These are phyloP conservation scores for Tamias sibiricus DNA, from an alignment of 2,113 vertebrate species.

Conservation along the genomic window DNA sequence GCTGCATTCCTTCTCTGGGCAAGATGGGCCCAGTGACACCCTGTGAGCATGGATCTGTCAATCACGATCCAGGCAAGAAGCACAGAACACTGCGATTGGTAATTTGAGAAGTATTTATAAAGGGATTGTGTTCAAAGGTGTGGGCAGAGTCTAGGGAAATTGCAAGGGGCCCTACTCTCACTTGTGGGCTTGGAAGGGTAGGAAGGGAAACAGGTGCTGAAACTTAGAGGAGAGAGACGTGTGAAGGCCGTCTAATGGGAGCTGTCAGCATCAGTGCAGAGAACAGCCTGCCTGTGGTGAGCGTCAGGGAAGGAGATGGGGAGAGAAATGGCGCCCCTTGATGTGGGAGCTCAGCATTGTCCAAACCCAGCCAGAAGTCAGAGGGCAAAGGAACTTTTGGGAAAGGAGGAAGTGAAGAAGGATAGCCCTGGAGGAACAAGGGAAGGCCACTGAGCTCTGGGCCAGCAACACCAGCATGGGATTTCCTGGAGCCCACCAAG, in stretches of 20 bases:
- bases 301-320: neutral
- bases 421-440: neutral
- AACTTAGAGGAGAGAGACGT: neutral
- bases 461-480: neutral
- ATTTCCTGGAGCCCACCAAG: neutral
- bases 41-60: neutral
- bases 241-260: neutral
- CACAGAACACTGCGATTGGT: neutral
- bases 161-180: neutral
- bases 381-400: neutral
- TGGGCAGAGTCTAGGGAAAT: neutral
- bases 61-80: neutral
- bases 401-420: neutral
- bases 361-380: neutral
- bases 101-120: slow-evolving; percentile 11
- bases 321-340: neutral
- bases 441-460: neutral
- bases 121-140: neutral
- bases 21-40: neutral
- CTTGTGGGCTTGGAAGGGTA: neutral
- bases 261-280: neutral
- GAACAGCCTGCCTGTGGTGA: neutral
- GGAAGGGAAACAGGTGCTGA: neutral
- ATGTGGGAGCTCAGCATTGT: neutral
- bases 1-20: neutral